Conservation (phyloP, 2,113 vertebrate species). For the Eulemur rufifrons region DNA sequence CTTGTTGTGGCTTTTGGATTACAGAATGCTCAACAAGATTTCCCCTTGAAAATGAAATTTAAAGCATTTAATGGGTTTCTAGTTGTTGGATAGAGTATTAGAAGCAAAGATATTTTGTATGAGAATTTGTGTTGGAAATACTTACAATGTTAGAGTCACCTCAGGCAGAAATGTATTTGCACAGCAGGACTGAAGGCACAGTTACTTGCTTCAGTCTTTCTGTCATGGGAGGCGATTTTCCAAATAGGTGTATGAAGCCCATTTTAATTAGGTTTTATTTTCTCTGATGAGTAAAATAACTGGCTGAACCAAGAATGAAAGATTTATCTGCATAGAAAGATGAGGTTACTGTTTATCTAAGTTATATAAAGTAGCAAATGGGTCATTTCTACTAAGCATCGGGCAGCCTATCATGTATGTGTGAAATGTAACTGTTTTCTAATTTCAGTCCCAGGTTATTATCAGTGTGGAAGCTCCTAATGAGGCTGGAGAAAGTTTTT, state of each 20-base stretch:
- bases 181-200: slow-evolving; percentile 40
- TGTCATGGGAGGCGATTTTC: slow-evolving; percentile 69
- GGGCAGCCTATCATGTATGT: neutral
- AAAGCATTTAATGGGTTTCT: neutral
- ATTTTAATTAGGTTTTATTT: slow-evolving; percentile 79
- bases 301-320: slow-evolving; percentile 33
- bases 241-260: slow-evolving; percentile 60
- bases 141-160: slow-evolving; percentile 66
- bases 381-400: slow-evolving; percentile 57
- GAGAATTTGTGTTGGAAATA: slow-evolving; percentile 69
- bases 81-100: slow-evolving; percentile 43
- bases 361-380: slow-evolving; percentile 58
- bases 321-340: slow-evolving; percentile 61
- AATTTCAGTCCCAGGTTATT: slow-evolving; percentile 74
- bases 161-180: slow-evolving; percentile 45
- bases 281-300: slow-evolving; percentile 60
- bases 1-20: slow-evolving; percentile 48
- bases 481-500: slow-evolving; percentile 64
- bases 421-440: slow-evolving; percentile 73
- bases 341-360: slow-evolving; percentile 5
- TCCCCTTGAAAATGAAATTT: slow-evolving; percentile 36
- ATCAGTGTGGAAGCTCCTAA: slow-evolving; percentile 68
- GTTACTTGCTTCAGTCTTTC: slow-evolving; percentile 53
- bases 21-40: neutral
- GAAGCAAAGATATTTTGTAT: slow-evolving; percentile 63